Evolutionary conservation across 1,140 invertebrate species (phyloP), one percentile per base, ranked within the genome.

Genomic region (Rhopalosiphum padi): DNA sequence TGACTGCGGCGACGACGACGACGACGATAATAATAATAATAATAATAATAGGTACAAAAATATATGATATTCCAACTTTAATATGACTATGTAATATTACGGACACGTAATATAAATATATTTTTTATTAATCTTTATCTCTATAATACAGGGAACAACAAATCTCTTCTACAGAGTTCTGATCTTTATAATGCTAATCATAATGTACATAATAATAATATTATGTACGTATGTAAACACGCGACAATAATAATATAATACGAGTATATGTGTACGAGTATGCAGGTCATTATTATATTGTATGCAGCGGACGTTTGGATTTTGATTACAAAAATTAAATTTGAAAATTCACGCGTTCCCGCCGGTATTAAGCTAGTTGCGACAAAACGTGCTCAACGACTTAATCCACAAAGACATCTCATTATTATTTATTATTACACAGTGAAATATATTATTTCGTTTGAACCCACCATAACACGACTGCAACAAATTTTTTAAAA

Each of bases 11-110:
- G 30, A 15, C 55, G 25, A 41, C 41, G 41, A 41, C 41, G 41
- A 41, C 41, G 41, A 77, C 53, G 53, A 25, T 23, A 23, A 60
- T 11, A 15, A 68, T 3, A 15, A 77, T 18, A 5, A 77, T 77
- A n/a, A 68, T 77, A 77, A 77, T 77, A 77, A n/a, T 77, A 15
- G 60, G 60, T n/a, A 77, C 60, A n/a, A 77, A 77, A 77, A n/a
- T 77, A n/a, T 60, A 30, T 60, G 11, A 68, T 68, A 68, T n/a
- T n/a, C 60, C n/a, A n/a, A n/a, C 15, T 77, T n/a, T 77, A 77
- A 77, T 77, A n/a, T n/a, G 60, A 77, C 60, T n/a, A n/a, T 18
- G 60, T 77, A 21, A 77, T 77, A 77, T 77, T 77, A 77, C 4
- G 60, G 60, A 77, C 60, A 77, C 60, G 60, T 77, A 77, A n/a